Base-by-base conservation (phyloP, 2,113 vertebrate genomes). In the Ameiurus melas region DNA sequence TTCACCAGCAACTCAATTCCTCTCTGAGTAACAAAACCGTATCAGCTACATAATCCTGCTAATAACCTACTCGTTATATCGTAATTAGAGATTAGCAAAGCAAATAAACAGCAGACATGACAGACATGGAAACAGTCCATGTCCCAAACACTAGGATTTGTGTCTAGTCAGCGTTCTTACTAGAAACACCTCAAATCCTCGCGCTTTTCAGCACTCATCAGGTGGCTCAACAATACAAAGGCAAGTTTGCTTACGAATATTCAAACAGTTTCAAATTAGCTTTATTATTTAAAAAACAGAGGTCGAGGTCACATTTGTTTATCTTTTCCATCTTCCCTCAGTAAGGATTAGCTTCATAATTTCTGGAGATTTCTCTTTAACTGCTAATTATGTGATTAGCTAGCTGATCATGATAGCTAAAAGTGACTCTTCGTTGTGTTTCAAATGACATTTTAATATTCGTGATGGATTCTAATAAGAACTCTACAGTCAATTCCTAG, bases 41-140 rank as follows among this genome's bases (percentile, higher is more conserved):
- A 93, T 83, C 80, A 89, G 90, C 92, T 85, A 68, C 84, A 90
- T 93, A 27, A 36, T 81, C 77, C 77, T 92, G 89, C 90, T 47
- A 60, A 60, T 25, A 39, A 82, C 75, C 85, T n/a, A 64, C 33
- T 55, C 12, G 19, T 81, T 68, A 33, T 57, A 30, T 20, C 64
- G 13, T 43, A 82, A 30, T 87, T 58, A 78, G 27, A 78, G 57
- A 43, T 78, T 51, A 81, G 62, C 62, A 64, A 87, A 36, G 60
- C 58, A 86, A 66, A 70, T 51, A 64, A 84, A 83, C 12, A 39
- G 60, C 68, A 60, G 70, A 85, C 57, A 60, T 58, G 30, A 85
- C 1, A 19, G 68, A 60, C 36, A 27, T 75, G 12, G 55, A 77
- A 79, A 88, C 20, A 10, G n/a, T 12, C 7, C 77, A 4, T 55